Conservation (phyloP, 2,113 vertebrate species). For the Corythoichthys intestinalis region DNA sequence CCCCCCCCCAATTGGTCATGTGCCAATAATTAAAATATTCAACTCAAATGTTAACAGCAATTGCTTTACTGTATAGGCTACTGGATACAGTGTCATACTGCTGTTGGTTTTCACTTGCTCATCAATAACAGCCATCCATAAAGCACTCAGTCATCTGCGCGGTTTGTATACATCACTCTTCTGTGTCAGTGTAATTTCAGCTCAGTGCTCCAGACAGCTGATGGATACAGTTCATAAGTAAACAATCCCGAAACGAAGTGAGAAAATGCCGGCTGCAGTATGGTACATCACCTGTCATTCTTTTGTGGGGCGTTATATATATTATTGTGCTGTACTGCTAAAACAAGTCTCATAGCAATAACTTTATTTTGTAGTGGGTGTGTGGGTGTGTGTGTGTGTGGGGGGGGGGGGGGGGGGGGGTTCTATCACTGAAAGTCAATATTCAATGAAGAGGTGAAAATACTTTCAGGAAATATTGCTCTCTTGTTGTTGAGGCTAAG, state of each 20-base stretch:
- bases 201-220: constrained; percentile 12
- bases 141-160: background rate
- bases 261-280: background rate
- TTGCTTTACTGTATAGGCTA: background rate
- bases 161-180: background rate
- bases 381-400: too few relatives aligned
- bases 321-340: constrained; percentile 31
- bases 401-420: background rate
- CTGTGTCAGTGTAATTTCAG: background rate
- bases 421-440: background rate
- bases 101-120: background rate
- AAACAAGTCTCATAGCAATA: constrained; percentile 58
- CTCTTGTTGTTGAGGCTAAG: background rate
- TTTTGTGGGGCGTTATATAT: constrained; percentile 27
- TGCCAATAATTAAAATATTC: background rate
- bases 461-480: background rate
- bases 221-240: constrained; percentile 24
- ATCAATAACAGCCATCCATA: background rate
- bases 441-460: background rate
- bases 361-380: constrained; percentile 20
- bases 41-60: background rate
- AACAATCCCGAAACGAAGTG: constrained; percentile 5
- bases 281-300: constrained; percentile 21
- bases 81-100: background rate
- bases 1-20: too few relatives aligned